A percentile compares a stretch with the other conserved stretches of the same genome.
phyloP scores from a whole-genome alignment of 2,113 vertebrate genomes.

The Sterrhoptilus dennistouni region DNA sequence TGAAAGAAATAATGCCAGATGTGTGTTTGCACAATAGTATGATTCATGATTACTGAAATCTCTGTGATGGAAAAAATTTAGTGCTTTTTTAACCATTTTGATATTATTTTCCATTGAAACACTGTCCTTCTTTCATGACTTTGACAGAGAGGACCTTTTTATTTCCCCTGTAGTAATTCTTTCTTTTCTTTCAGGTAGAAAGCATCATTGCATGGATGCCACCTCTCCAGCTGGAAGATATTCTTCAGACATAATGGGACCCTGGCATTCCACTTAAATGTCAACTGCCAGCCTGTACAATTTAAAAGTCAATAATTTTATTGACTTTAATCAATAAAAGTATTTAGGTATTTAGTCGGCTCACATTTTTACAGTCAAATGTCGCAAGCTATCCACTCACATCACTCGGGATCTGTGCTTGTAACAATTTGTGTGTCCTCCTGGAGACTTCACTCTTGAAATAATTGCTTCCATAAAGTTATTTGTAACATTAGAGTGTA shows the following conservation, averaged over 20 bases:
- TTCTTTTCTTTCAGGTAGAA: not conserved
- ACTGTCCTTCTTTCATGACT: not conserved
- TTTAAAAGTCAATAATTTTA: not conserved
- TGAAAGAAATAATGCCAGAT: constrained; percentile 51
- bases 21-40: constrained; percentile 35
- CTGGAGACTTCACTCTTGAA: not conserved
- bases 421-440: not conserved
- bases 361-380: not conserved
- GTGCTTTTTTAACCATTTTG: not conserved
- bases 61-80: not conserved
- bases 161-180: not conserved
- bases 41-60: constrained; percentile 44
- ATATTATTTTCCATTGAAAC: not conserved
- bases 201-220: not conserved
- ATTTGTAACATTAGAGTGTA: not conserved
- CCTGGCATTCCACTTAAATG: not conserved
- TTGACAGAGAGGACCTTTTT: not conserved
- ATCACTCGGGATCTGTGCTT: not conserved
- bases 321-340: not conserved
- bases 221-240: not conserved
- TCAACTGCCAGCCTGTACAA: not conserved
- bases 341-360: not conserved
- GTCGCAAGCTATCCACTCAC: not conserved
- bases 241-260: not conserved
- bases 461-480: not conserved